phyloP scores from a whole-genome alignment of 2,113 vertebrate genomes.

The Clupea harengus region DNA sequence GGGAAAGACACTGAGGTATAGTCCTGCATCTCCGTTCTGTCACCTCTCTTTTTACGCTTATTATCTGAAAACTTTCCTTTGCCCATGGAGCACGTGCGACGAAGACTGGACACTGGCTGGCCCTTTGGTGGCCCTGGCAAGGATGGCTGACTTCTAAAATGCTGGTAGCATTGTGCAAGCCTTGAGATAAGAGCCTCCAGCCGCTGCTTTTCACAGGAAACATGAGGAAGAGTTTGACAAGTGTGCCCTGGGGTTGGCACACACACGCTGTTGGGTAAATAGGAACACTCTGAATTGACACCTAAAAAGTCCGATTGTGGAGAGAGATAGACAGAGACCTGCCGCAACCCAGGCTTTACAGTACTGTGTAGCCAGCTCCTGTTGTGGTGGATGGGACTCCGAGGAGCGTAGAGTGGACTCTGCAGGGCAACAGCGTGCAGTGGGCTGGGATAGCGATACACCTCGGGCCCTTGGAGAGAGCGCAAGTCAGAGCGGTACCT shows the following conservation, averaged over 20 bases:
- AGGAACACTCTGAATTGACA: background rate
- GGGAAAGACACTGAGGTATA: background rate
- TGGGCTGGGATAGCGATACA: constrained; percentile 64
- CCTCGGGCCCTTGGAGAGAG: constrained; percentile 45
- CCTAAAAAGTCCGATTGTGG: constrained; percentile 5
- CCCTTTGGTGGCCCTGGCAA: constrained; percentile 19
- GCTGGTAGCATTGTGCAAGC: background rate
- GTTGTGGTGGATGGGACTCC: constrained; percentile 8
- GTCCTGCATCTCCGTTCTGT: background rate
- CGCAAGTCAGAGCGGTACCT: constrained; percentile 54
- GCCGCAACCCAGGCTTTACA: background rate
- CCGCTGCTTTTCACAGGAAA: background rate
- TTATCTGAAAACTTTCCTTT: constrained; percentile 8
- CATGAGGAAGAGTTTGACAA: background rate
- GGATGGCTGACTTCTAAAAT: background rate
- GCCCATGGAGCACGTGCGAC: constrained; percentile 26
- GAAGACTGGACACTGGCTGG: background rate
- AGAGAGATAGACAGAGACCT: background rate
- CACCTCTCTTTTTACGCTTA: background rate
- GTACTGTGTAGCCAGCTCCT: background rate
- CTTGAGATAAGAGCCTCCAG: background rate
- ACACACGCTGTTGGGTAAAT: background rate
- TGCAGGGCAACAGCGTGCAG: constrained; percentile 65
- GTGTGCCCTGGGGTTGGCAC: background rate
- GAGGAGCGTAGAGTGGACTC: constrained; percentile 56